phyloP scores from a whole-genome alignment of 2,113 vertebrate species.

The Amphilophus citrinellus region DNA sequence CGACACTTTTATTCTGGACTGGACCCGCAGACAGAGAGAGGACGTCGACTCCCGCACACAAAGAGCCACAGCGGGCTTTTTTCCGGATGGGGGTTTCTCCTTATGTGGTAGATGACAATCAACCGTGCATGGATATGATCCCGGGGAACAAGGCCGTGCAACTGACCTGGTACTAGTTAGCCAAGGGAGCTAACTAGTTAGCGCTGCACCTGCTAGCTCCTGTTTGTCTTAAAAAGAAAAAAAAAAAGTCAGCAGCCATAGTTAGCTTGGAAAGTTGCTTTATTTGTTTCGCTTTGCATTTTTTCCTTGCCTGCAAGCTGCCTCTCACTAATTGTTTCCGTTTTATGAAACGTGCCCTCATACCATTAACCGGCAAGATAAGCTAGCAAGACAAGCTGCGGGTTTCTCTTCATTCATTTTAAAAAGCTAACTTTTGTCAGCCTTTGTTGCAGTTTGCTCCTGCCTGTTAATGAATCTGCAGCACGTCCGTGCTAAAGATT shows the following conservation, averaged over 20 bases:
- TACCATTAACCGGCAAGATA: conserved; percentile 61
- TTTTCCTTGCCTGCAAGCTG: conserved; percentile 19
- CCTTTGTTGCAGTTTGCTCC: conserved; percentile 50
- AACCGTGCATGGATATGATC: conserved; percentile 76
- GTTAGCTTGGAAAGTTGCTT: conserved; percentile 26
- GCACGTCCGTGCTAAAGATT: conserved; percentile 22
- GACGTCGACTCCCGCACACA: conserved; percentile 67
- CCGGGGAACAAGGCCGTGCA: conserved; percentile 77
- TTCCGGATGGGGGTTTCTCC: conserved; percentile 68
- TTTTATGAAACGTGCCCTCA: conserved; percentile 69
- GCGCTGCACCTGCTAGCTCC: conserved; percentile 72
- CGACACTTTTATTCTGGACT: conserved; percentile 60
- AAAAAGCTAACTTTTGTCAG: conserved; percentile 57
- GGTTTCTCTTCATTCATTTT: conserved; percentile 66
- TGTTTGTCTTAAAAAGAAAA: background rate
- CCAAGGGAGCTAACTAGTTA: conserved; percentile 69
- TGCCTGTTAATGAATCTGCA: conserved; percentile 28
- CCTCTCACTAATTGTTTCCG: conserved; percentile 55
- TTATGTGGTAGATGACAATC: conserved; percentile 68
- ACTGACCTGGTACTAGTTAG: conserved; percentile 74
- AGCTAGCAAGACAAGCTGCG: conserved; percentile 59
- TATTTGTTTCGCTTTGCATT: background rate
- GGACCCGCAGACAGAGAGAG: conserved; percentile 42
- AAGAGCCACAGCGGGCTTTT: conserved; percentile 53
- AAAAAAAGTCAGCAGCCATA: background rate